These are phyloP conservation scores for Gephyroberyx darwinii DNA, from an alignment of 2,797 vertebrate genomes.

Conservation along the genomic window DNA sequence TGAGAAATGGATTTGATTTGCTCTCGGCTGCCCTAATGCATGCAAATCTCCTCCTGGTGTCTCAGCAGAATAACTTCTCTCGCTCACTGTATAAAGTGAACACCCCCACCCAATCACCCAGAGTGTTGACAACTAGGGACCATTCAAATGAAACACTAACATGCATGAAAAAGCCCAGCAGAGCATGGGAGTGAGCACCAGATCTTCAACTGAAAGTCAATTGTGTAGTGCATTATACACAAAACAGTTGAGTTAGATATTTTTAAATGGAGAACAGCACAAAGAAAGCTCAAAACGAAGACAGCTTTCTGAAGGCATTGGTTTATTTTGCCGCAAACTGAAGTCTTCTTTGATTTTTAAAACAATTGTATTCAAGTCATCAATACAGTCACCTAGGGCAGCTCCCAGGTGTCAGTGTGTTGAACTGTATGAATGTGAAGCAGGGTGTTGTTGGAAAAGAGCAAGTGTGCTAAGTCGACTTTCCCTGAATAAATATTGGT, in stretches of 20 bases:
- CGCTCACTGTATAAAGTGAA: constrained; percentile 67
- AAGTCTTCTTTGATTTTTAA: constrained; percentile 33
- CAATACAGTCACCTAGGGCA: constrained; percentile 16
- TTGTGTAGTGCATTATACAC: constrained; percentile 51
- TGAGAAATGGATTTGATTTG: constrained; percentile 76
- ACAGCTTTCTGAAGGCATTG: constrained; percentile 10
- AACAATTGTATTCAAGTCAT: constrained; percentile 50
- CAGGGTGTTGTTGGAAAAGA: constrained; percentile 13
- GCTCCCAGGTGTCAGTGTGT: constrained; percentile 17
- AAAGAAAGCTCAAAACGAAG: constrained; percentile 3
- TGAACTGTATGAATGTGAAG: constrained; percentile 29
- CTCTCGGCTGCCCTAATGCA: constrained; percentile 71
- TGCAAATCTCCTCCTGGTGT: constrained; percentile 75
- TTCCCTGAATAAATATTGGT: constrained; percentile 1
- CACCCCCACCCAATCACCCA: constrained; percentile 55
- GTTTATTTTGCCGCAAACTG: constrained; percentile 41
- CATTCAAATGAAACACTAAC: constrained; percentile 61
- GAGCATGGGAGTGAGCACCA: constrained; percentile 55
- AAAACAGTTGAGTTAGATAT: constrained; percentile 27
- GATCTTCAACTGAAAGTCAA: constrained; percentile 48
- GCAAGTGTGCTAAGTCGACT: constrained; percentile 1
- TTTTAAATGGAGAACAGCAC: constrained; percentile 27
- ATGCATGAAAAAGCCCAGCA: constrained; percentile 54
- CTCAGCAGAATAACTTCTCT: constrained; percentile 73
- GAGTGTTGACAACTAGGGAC: constrained; percentile 66